These are phyloP conservation scores for Leucosticte australis DNA, from an alignment of 2,113 vertebrate species.

Conservation along the genomic window DNA sequence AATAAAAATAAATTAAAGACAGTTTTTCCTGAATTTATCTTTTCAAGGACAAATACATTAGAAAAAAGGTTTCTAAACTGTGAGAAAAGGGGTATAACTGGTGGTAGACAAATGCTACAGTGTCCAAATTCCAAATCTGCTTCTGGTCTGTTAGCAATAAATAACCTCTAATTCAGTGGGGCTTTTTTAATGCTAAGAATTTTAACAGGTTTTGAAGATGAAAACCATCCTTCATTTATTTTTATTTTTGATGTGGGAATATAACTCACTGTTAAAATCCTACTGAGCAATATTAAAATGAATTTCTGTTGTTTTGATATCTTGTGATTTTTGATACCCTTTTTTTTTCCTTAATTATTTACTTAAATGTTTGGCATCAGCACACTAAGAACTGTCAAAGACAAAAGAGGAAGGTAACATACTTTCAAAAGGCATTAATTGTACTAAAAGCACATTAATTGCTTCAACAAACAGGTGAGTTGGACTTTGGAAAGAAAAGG, in stretches of 20 bases:
- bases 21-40: not conserved
- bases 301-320: not conserved
- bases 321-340: not conserved
- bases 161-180: not conserved
- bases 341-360: not conserved
- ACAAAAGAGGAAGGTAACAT: not conserved
- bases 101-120: not conserved
- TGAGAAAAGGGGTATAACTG: not conserved
- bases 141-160: not conserved
- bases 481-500: not conserved
- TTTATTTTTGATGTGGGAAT: not conserved
- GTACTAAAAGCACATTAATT: not conserved
- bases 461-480: not conserved
- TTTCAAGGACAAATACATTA: not conserved
- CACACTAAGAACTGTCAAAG: not conserved
- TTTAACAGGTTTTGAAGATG: not conserved
- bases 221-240: not conserved
- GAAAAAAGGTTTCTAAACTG: not conserved
- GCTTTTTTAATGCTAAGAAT: not conserved
- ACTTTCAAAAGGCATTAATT: not conserved
- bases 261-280: not conserved
- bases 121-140: not conserved
- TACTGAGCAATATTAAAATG: not conserved
- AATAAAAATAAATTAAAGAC: not conserved
- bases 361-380: not conserved